Percentiles rank a stretch among this genome's conserved stretches.
phyloP scores from a whole-genome alignment of 1,140 invertebrate species.

The Zelostemma sp. region DNA sequence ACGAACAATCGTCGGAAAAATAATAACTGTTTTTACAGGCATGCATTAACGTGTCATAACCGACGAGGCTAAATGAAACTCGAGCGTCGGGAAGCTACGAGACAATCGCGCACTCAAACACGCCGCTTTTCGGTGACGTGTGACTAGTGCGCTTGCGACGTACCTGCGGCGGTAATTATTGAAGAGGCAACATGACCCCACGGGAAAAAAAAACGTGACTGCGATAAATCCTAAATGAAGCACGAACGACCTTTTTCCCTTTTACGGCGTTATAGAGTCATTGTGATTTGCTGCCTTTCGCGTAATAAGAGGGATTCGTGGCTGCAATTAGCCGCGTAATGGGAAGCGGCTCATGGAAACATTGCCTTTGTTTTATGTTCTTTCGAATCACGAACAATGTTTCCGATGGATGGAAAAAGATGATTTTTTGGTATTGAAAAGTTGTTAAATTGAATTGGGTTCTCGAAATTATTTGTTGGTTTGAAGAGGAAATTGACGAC shows the following conservation, averaged over 20 bases:
- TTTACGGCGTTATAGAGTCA: too few species aligned
- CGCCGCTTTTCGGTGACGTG: neutral
- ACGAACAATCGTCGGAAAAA: conserved; percentile 62
- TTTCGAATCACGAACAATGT: too few species aligned
- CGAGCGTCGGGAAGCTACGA: neutral
- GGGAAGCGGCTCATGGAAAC: too few species aligned
- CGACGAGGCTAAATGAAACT: conserved; percentile 26
- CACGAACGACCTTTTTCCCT: neutral
- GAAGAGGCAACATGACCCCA: neutral
- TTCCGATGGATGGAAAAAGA: neutral
- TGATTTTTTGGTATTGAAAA: too few species aligned
- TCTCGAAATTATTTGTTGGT: too few species aligned
- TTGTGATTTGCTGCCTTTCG: too few species aligned
- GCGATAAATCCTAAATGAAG: neutral
- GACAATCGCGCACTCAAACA: neutral
- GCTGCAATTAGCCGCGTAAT: too few species aligned
- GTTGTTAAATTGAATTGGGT: too few species aligned
- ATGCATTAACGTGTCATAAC: conserved; percentile 51
- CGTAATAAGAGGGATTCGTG: too few species aligned
- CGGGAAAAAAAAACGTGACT: neutral
- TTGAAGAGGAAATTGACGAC: too few species aligned
- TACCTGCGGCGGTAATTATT: conserved; percentile 3
- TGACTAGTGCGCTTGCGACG: neutral
- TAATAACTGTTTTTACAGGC: conserved; percentile 66
- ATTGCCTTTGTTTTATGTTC: too few species aligned